phyloP scores from a whole-genome alignment of 2,113 vertebrate genomes.

The Carollia perspicillata region DNA sequence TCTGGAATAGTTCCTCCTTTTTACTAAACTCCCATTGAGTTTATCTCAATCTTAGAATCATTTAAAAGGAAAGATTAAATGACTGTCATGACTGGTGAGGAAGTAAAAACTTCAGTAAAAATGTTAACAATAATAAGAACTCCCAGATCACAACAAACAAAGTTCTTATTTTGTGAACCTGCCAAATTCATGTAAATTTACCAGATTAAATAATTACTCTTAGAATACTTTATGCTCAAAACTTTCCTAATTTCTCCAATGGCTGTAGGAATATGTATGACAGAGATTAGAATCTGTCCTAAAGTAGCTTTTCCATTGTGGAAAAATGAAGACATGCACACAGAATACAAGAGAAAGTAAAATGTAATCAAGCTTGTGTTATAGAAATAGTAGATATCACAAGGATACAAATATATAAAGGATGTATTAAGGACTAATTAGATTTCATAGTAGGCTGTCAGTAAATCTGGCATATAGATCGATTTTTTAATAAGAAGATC shows the following conservation, averaged over 20 bases:
- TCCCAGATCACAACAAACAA: not conserved
- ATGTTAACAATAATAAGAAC: not conserved
- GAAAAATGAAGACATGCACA: not conserved
- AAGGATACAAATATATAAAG: not conserved
- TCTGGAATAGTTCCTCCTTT: not conserved
- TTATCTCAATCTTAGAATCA: not conserved
- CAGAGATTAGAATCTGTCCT: not conserved
- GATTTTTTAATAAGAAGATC: not conserved
- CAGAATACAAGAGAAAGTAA: not conserved
- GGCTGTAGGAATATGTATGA: not conserved
- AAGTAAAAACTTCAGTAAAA: not conserved
- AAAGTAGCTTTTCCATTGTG: not conserved
- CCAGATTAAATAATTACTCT: not conserved
- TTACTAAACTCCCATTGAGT: not conserved
- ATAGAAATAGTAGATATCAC: not conserved
- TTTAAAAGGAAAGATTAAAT: constrained; percentile 28
- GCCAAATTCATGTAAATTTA: not conserved
- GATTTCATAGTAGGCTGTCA: not conserved
- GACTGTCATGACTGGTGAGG: not conserved
- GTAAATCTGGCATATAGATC: not conserved
- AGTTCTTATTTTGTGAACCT: not conserved
- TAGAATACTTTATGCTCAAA: not conserved
- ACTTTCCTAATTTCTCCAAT: not conserved
- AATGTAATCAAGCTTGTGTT: not conserved
- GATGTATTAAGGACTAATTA: not conserved